These are phyloP conservation scores for Novumbra hubbsi DNA, from an alignment of 2,797 vertebrate species.

Conservation along the genomic window DNA sequence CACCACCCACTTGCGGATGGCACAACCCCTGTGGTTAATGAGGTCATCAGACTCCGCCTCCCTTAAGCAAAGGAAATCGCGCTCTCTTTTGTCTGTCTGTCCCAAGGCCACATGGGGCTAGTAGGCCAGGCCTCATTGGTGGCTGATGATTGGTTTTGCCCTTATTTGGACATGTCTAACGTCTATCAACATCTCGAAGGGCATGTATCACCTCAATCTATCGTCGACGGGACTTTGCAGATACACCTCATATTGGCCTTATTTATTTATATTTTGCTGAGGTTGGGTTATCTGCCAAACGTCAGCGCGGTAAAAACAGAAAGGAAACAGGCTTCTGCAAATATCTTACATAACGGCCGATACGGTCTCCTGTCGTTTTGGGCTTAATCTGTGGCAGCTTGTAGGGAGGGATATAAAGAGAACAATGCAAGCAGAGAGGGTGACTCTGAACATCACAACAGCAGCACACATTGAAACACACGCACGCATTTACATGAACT, in stretches of 20 bases:
- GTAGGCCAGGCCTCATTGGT: conserved; percentile 48
- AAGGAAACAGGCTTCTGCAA: background rate
- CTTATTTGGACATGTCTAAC: conserved; percentile 74
- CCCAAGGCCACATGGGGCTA: conserved; percentile 34
- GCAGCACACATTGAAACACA: conserved; percentile 3
- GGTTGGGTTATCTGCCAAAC: background rate
- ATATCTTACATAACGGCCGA: background rate
- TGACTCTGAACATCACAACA: background rate
- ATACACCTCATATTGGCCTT: background rate
- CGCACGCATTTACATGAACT: conserved; percentile 20
- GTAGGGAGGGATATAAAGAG: conserved; percentile 9
- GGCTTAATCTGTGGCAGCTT: conserved; percentile 26
- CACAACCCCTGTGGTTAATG: conserved; percentile 1
- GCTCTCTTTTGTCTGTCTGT: conserved; percentile 38
- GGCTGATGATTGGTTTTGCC: conserved; percentile 56
- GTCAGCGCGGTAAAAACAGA: background rate
- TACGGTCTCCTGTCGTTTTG: background rate
- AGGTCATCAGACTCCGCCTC: conserved; percentile 26
- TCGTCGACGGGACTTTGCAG: background rate
- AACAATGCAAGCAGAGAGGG: background rate
- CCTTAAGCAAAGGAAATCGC: conserved; percentile 24
- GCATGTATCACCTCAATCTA: conserved; percentile 28
- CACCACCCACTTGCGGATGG: conserved; percentile 38
- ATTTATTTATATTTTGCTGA: background rate
- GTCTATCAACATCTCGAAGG: conserved; percentile 24